Conservation (phyloP, 2,888 invertebrate species). For the Cryptus armator region DNA sequence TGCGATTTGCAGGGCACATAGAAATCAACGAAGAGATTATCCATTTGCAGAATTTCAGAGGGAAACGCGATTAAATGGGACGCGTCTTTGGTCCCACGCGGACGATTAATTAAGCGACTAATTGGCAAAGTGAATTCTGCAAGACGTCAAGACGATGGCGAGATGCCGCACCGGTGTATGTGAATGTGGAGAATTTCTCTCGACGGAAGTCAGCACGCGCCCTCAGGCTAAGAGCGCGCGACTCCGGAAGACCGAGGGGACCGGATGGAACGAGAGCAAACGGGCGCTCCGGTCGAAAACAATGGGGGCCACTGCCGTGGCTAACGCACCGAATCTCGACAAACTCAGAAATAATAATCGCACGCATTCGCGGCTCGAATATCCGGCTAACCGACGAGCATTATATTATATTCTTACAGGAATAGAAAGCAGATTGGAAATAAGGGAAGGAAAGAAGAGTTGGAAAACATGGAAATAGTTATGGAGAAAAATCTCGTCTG, state of each 20-base stretch:
- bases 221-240: slow-evolving; percentile 42
- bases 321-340: slow-evolving; percentile 30
- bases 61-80: slow-evolving; percentile 54
- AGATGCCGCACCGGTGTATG: neutral
- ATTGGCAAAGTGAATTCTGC: slow-evolving; percentile 71
- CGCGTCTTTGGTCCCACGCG: slow-evolving; percentile 39
- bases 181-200: slow-evolving; percentile 51
- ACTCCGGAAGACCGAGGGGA: slow-evolving; percentile 60
- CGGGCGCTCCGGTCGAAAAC: slow-evolving; percentile 39
- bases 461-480: neutral
- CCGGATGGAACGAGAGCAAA: slow-evolving; percentile 59
- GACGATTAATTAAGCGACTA: slow-evolving; percentile 72
- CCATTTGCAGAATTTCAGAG: slow-evolving; percentile 41
- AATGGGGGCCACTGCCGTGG: slow-evolving; percentile 44
- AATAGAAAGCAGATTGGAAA: neutral
- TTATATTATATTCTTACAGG: neutral
- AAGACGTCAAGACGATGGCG: slow-evolving; percentile 19
- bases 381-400: no score
- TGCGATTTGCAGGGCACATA: neutral
- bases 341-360: slow-evolving; percentile 42
- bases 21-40: slow-evolving; percentile 13
- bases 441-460: neutral
- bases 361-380: neutral
- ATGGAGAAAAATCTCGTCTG: no score
- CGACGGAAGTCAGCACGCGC: slow-evolving; percentile 57